Conservation (phyloP, 2,113 vertebrate species). For the Pseudopodoces humilis region DNA sequence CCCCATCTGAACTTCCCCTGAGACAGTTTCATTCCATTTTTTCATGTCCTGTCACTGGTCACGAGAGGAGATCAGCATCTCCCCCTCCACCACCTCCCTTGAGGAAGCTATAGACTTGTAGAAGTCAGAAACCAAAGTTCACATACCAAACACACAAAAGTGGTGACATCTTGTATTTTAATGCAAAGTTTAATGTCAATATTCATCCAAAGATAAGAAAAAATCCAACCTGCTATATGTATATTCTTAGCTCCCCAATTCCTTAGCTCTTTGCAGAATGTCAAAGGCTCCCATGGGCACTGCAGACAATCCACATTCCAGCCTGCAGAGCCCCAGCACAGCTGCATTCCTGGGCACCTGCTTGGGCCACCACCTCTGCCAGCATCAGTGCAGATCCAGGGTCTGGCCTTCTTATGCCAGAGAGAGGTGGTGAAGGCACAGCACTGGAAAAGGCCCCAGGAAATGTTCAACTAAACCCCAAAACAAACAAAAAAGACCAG, state of each 20-base stretch:
- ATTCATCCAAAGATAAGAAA: neutral
- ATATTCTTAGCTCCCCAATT: neutral
- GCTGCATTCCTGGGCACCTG: neutral
- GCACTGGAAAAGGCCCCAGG: neutral
- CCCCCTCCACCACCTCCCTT: neutral
- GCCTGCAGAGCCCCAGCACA: neutral
- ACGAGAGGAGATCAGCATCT: neutral
- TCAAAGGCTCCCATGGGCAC: neutral
- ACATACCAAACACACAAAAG: neutral
- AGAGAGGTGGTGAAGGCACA: neutral
- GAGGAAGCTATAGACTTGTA: neutral
- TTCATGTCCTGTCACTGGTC: neutral
- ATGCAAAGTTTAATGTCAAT: slow-evolving; percentile 19
- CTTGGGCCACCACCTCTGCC: neutral
- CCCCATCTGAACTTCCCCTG: neutral
- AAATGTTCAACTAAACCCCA: neutral
- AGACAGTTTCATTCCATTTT: neutral
- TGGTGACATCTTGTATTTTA: neutral
- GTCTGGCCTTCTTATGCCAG: too few relatives aligned
- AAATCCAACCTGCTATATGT: neutral
- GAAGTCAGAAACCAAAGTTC: neutral
- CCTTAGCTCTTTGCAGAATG: neutral
- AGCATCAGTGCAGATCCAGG: neutral
- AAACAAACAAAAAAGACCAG: neutral
- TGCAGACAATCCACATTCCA: neutral